A percentile compares a stretch with the other conserved stretches of the same genome.
Conservation (phyloP, 2,888 invertebrate species). For the Pollenia angustigena region DNA sequence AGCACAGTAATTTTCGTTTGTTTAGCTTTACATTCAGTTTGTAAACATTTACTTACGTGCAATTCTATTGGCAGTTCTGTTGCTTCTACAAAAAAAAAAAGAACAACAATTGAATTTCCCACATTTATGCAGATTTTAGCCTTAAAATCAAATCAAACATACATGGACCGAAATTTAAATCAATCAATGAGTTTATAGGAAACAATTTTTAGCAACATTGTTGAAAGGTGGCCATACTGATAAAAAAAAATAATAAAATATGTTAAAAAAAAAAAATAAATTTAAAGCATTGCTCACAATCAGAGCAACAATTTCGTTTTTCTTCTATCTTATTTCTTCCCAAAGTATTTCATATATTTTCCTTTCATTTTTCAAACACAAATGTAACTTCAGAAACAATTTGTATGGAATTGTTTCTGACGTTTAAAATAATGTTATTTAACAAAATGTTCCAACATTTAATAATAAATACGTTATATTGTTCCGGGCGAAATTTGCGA, state of each 20-base stretch:
- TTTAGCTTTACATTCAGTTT: slow-evolving; percentile 29
- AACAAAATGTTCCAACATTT: too few species aligned
- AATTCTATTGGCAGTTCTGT: slow-evolving; percentile 9
- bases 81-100: slow-evolving; percentile 4
- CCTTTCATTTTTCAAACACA: too few species aligned
- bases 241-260: neutral
- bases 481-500: too few species aligned
- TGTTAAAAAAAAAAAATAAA: neutral
- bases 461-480: too few species aligned
- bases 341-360: too few species aligned
- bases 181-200: slow-evolving; percentile 6
- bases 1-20: slow-evolving; percentile 28
- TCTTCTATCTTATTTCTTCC: too few species aligned
- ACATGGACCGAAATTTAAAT: slow-evolving; percentile 1
- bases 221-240: neutral
- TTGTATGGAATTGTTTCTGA: too few species aligned
- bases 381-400: too few species aligned
- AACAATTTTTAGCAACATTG: neutral
- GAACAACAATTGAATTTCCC: slow-evolving; percentile 13
- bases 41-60: slow-evolving; percentile 43
- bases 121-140: slow-evolving; percentile 33
- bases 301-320: too few species aligned
- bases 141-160: slow-evolving; percentile 5
- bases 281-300: too few species aligned
- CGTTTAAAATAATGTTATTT: too few species aligned